Conservation (phyloP, 2,797 vertebrate species). For the Cygnus olor region DNA sequence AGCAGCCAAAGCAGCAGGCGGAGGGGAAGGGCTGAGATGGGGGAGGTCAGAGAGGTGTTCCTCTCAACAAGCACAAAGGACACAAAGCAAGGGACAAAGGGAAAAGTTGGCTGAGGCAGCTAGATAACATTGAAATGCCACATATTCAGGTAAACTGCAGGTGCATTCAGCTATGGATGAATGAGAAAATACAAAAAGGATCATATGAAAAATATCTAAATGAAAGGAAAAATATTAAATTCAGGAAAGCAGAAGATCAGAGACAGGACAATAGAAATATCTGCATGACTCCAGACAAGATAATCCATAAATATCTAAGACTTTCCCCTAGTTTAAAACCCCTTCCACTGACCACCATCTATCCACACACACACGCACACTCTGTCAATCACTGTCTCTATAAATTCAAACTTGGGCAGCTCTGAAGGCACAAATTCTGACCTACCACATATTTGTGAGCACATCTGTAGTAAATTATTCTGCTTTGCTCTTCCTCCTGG, state of each 20-base stretch:
- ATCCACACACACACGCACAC: neutral
- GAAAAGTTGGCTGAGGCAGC: neutral
- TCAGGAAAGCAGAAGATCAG: neutral
- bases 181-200: neutral
- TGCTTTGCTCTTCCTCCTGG: neutral
- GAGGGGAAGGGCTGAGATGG: neutral
- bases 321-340: neutral
- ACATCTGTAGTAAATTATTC: neutral
- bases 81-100: slow-evolving; percentile 6
- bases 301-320: neutral
- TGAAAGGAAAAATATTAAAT: neutral
- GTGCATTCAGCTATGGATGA: neutral
- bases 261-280: neutral
- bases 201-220: neutral
- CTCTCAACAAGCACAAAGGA: slow-evolving; percentile 1
- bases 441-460: neutral
- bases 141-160: neutral
- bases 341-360: neutral
- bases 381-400: neutral
- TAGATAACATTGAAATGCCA: neutral
- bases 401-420: neutral
- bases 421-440: neutral
- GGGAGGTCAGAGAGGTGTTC: neutral
- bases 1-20: slow-evolving; percentile 33
- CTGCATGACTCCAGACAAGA: neutral